phyloP scores from a whole-genome alignment of 2,888 invertebrate genomes.

The Dendrolimus houi region DNA sequence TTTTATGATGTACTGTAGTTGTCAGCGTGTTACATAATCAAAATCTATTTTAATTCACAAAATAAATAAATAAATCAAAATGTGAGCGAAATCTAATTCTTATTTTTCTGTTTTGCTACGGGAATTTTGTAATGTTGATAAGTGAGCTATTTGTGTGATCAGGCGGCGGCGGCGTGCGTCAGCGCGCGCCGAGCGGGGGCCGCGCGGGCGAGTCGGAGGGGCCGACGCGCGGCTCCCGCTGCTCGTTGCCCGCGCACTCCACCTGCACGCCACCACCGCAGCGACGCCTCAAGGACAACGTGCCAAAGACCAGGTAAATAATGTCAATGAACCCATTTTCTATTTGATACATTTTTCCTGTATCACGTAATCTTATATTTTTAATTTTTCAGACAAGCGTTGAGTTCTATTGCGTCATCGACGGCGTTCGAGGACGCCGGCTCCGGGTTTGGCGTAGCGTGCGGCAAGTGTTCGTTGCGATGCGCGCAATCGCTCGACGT shows the following conservation, averaged over 20 bases:
- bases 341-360: no score
- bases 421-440: conserved; percentile 62
- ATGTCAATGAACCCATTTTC: no score
- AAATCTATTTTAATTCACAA: no score
- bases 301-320: conserved; percentile 27
- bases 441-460: conserved; percentile 23
- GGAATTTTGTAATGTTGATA: no score
- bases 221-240: conserved; percentile 35
- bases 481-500: conserved; percentile 44
- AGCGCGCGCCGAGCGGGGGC: conserved; percentile 45
- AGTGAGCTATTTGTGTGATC: background rate
- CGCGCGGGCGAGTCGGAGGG: conserved; percentile 22
- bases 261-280: conserved; percentile 17
- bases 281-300: conserved; percentile 21
- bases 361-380: background rate
- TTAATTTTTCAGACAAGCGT: conserved; percentile 55
- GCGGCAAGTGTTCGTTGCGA: conserved; percentile 31
- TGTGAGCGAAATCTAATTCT: no score
- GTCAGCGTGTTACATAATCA: no score
- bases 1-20: no score
- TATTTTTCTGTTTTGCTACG: no score
- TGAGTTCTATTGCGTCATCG: conserved; percentile 81
- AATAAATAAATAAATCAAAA: no score
- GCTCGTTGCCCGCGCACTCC: conserved; percentile 42
- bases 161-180: conserved; percentile 29